phyloP scores from a whole-genome alignment of 2,888 invertebrate species.

The Dusona sp. region DNA sequence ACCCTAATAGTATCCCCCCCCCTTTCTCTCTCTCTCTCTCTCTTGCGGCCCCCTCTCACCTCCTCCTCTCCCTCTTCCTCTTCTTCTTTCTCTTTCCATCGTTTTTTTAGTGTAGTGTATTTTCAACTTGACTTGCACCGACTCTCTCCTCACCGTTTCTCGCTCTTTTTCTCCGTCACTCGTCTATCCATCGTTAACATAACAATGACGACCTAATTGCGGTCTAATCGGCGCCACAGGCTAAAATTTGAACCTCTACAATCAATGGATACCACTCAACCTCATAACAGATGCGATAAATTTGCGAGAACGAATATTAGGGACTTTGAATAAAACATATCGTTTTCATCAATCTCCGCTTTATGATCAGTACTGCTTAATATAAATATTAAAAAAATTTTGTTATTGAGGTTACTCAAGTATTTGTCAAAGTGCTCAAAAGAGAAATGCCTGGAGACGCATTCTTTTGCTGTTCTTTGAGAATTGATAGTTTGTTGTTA shows the following conservation, averaged over 20 bases:
- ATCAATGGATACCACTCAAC: slow-evolving; percentile 24
- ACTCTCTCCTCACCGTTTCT: slow-evolving; percentile 59
- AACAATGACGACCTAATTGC: slow-evolving; percentile 83
- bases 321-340: neutral
- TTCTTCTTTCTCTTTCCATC: slow-evolving; percentile 12
- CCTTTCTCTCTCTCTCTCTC: slow-evolving; percentile 45
- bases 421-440: too few relatives aligned
- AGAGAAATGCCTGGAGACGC: too few relatives aligned
- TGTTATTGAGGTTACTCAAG: neutral
- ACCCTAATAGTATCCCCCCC: slow-evolving; percentile 44
- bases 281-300: neutral
- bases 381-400: neutral
- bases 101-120: slow-evolving; percentile 39
- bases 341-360: neutral
- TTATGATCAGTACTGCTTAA: neutral
- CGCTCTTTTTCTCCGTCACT: slow-evolving; percentile 43
- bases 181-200: slow-evolving; percentile 81
- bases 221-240: slow-evolving; percentile 81
- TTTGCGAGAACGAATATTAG: neutral
- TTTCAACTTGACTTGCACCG: slow-evolving; percentile 56
- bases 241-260: slow-evolving; percentile 51
- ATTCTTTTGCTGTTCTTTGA: too few relatives aligned
- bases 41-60: slow-evolving; percentile 12
- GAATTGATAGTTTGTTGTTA: too few relatives aligned
- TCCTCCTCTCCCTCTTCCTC: slow-evolving; percentile 10